phyloP scores from a whole-genome alignment of 2,797 vertebrate genomes.

The Aselliscus stoliczkanus region DNA sequence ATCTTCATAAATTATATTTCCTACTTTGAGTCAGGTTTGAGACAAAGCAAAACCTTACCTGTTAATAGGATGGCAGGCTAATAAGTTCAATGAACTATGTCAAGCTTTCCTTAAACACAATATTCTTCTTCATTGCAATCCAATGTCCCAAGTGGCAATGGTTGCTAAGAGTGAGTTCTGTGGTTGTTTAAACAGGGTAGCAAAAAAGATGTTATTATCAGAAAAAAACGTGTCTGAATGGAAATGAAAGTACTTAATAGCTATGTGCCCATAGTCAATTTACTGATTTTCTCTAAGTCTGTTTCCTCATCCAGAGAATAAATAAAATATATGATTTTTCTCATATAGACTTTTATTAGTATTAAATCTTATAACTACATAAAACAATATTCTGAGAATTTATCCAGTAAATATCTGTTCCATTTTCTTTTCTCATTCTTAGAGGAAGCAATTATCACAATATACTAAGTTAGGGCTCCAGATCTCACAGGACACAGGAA shows the following conservation, averaged over 20 bases:
- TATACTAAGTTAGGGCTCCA: not conserved
- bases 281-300: not conserved
- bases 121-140: not conserved
- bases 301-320: not conserved
- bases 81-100: not conserved
- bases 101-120: not conserved
- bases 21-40: not conserved
- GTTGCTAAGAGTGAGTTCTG: not conserved
- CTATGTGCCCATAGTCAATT: not conserved
- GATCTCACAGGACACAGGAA: not conserved
- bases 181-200: not conserved
- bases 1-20: not conserved
- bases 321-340: not conserved
- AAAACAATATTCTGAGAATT: not conserved
- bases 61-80: not conserved
- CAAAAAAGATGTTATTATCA: not conserved
- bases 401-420: not conserved
- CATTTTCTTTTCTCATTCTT: not conserved
- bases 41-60: not conserved
- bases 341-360: not conserved
- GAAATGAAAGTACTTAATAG: not conserved
- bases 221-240: not conserved
- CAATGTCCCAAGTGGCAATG: not conserved
- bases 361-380: not conserved
- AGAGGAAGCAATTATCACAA: not conserved